These are phyloP conservation scores for Pyrrhia umbra DNA, from an alignment of 2,888 invertebrate species.

Conservation along the genomic window DNA sequence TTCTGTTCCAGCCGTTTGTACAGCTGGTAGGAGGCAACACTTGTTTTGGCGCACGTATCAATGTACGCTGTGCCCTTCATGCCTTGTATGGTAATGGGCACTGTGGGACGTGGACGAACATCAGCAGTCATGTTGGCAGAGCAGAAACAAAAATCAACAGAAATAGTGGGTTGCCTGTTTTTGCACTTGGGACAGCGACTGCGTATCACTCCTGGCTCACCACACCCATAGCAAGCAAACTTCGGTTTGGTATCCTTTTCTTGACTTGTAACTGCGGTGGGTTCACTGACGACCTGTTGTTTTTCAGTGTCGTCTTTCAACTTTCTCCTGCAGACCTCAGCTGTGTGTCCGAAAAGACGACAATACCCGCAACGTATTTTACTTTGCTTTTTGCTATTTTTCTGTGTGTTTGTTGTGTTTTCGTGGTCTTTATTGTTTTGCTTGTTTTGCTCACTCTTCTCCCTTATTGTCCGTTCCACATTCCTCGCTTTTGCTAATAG, in stretches of 20 bases:
- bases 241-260: slow-evolving; percentile 16
- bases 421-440: neutral
- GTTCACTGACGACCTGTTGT: neutral
- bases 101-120: slow-evolving; percentile 20
- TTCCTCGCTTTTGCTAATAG: slow-evolving; percentile 8
- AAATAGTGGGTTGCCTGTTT: slow-evolving; percentile 18
- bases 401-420: slow-evolving; percentile 4
- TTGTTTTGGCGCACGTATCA: slow-evolving; percentile 40
- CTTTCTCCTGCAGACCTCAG: slow-evolving; percentile 27
- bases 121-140: slow-evolving; percentile 16
- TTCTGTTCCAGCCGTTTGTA: slow-evolving; percentile 14
- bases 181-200: slow-evolving; percentile 32
- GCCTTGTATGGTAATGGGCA: slow-evolving; percentile 12
- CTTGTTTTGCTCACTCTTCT: neutral
- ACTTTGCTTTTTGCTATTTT: slow-evolving; percentile 14
- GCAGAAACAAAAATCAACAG: slow-evolving; percentile 24
- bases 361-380: slow-evolving; percentile 21
- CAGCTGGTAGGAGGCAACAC: too few species aligned
- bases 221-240: slow-evolving; percentile 49
- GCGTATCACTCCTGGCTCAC: too few species aligned
- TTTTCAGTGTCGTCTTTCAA: slow-evolving; percentile 3
- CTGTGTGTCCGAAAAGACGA: too few species aligned
- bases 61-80: slow-evolving; percentile 26
- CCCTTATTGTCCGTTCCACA: neutral
- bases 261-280: neutral